Base-by-base conservation (phyloP, 2,797 vertebrate species). In the Arctocebus calabarensis region DNA sequence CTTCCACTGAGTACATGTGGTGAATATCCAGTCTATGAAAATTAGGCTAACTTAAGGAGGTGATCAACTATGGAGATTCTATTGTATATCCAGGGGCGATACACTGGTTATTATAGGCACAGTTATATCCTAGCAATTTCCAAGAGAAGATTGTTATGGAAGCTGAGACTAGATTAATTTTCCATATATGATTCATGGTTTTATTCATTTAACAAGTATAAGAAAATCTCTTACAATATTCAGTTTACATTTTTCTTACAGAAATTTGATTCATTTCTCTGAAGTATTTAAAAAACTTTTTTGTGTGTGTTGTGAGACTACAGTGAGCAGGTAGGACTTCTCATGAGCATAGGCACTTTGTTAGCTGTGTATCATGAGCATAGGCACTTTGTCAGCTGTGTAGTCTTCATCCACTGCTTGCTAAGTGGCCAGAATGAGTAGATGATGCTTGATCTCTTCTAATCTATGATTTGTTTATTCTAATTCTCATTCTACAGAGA, bases 101-200 rank as follows among this genome's bases (percentile, higher is more conserved):
- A 68, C 73, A 77, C 61, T 84, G 29, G 20, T 66, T 85, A 10
- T 57, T 88, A 0, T 43, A 66, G 25, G 27, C 86, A 61, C 1
- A 40, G 1, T 55, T 45, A 52, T 78, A 12, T 43, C 29, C 62
- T 61, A 32, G 59, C 34, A 70, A 1, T 68, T 91, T 88, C 43
- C 20, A n/a, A 81, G 78, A 61, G 23, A 57, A 83, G 16, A 45
- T 89, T 25, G 20, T 4, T 84, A 37, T 71, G 32, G 62, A 61
- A 23, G 13, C 17, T 66, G 68, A 94, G 62, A 71, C n/a, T 74
- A 4, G 73, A 37, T 90, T 86, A 85, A 81, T 70, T 79, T 91
- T 89, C 88, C 66, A 16, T 37, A 37, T 23, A 12, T 86, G 48
- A 86, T 77, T 78, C 73, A 88, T 73, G 34, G 32, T 64, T 16